phyloP scores from a whole-genome alignment of 2,888 invertebrate genomes.

The Platycheirus albimanus region DNA sequence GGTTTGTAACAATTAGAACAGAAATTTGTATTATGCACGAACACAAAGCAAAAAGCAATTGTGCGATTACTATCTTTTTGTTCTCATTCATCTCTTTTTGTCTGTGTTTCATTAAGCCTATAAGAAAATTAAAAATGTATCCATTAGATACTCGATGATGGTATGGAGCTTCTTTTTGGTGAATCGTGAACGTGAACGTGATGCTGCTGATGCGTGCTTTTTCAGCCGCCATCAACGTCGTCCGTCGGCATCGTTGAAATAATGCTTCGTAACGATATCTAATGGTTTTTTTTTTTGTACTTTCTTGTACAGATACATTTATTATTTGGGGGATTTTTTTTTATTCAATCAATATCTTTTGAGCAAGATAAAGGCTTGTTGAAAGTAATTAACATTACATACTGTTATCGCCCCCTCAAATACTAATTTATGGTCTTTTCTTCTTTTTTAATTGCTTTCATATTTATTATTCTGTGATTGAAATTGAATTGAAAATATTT shows the following conservation, averaged over 20 bases:
- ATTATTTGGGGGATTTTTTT: slow-evolving; percentile 30
- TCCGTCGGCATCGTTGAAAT: background rate
- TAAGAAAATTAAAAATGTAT: slow-evolving; percentile 29
- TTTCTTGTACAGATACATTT: slow-evolving; percentile 7
- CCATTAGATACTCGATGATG: slow-evolving; percentile 42
- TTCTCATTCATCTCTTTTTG: slow-evolving; percentile 40
- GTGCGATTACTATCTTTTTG: slow-evolving; percentile 47
- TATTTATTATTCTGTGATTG: slow-evolving; percentile 40
- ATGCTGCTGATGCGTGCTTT: no score
- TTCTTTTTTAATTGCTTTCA: slow-evolving; percentile 34
- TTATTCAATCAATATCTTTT: slow-evolving; percentile 35
- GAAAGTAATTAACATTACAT: slow-evolving; percentile 68
- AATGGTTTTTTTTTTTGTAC: slow-evolving; percentile 27
- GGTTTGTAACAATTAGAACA: slow-evolving; percentile 64
- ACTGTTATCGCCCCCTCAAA: slow-evolving; percentile 57
- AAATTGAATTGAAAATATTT: slow-evolving; percentile 50
- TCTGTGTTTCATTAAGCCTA: slow-evolving; percentile 32
- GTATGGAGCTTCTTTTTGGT: slow-evolving; percentile 12
- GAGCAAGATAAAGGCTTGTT: slow-evolving; percentile 48
- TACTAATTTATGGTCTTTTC: slow-evolving; percentile 19
- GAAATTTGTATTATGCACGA: slow-evolving; percentile 67
- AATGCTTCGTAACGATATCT: slow-evolving; percentile 60
- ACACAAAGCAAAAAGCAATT: slow-evolving; percentile 59
- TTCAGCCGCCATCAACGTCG: background rate
- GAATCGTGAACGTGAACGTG: background rate